Evolutionary conservation across 2,888 invertebrate species (phyloP), one percentile per base, ranked within the genome.

Genomic region (Catocala sponsa): DNA sequence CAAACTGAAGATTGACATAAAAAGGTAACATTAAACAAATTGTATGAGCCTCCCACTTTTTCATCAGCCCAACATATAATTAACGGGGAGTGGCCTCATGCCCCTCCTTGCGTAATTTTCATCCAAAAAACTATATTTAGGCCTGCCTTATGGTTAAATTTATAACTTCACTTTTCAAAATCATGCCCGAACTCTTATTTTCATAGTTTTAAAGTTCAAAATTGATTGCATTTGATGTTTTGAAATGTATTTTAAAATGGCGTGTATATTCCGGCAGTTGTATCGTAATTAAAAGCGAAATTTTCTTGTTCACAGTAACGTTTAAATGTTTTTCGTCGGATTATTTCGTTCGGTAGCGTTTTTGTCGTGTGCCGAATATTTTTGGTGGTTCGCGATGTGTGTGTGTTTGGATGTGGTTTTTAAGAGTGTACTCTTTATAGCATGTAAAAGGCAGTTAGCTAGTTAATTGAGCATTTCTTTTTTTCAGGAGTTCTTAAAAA

Each of bases 251-350:
- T 15, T 12, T 25, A 11, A 13, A 46, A 55, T 49, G 11, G 47
- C 44, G 9, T 55, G 32, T 49, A 41, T 58, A 43, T 49, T 46
- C 12, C 15, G 56, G 59, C 66, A 69, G 70, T 70, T 64, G 72
- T 51, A 10, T 6, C 38, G 73, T 63, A 72, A 76, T 78, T 76
- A 76, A 63, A 64, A 55, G 25, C 25, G 49, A 5, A 10, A 41
- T 32, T 65, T 78, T 76, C 79, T 78, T 78, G 73, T 76, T 56
- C 59, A 6, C 1, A 35, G 59, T 60, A 65, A 63, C 67, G 70
- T 78, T 78, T 78, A 72, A 55, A 6, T 12, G 70, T 78, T 76
- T 78, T 76, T 76, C 48, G 48, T 32, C 53, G 76, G 59, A 78
- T 76, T 76, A 76, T 67, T 76, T 72, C 60, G 76, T 60, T 47